Evolutionary conservation across 2,797 vertebrate genomes (phyloP).

Genomic region (Picus viridis): DNA sequence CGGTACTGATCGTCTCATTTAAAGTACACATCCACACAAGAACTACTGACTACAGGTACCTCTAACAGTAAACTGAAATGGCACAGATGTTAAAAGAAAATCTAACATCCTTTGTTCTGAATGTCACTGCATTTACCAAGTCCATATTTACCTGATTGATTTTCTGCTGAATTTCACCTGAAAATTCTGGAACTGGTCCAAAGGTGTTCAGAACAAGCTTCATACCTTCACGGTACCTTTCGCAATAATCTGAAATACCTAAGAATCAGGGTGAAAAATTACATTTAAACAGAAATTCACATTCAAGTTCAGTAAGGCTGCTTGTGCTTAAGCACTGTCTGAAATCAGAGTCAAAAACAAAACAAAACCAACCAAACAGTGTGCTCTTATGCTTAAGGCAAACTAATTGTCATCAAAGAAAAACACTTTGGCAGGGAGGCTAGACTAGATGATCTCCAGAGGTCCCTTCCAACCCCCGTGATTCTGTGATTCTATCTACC

Average conservation of each 20-base stretch:
- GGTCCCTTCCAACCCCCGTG: too few species aligned
- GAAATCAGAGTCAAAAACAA: not conserved
- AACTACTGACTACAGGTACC: not conserved
- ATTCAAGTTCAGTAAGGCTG: not conserved
- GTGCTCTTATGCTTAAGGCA: not conserved
- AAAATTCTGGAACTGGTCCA: slow-evolving; percentile 91
- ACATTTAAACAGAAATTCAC: slow-evolving; percentile 18
- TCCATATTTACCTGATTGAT: slow-evolving; percentile 80
- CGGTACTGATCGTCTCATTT: not conserved
- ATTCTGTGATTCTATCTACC: not conserved
- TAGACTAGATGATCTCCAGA: too few species aligned
- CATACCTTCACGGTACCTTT: slow-evolving; percentile 88
- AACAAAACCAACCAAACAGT: not conserved
- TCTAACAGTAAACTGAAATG: not conserved
- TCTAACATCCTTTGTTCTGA: not conserved
- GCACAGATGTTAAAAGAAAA: not conserved
- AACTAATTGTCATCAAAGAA: not conserved
- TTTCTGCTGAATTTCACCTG: slow-evolving; percentile 78
- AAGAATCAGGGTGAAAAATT: slow-evolving; percentile 38
- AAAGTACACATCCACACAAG: not conserved
- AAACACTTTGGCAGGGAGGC: not conserved
- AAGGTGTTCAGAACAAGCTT: slow-evolving; percentile 85
- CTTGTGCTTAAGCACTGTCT: not conserved
- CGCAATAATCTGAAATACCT: slow-evolving; percentile 92
- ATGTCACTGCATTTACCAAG: not conserved